Evolutionary conservation across 2,113 vertebrate species (phyloP).

Genomic region (Oreocharis arfaki): DNA sequence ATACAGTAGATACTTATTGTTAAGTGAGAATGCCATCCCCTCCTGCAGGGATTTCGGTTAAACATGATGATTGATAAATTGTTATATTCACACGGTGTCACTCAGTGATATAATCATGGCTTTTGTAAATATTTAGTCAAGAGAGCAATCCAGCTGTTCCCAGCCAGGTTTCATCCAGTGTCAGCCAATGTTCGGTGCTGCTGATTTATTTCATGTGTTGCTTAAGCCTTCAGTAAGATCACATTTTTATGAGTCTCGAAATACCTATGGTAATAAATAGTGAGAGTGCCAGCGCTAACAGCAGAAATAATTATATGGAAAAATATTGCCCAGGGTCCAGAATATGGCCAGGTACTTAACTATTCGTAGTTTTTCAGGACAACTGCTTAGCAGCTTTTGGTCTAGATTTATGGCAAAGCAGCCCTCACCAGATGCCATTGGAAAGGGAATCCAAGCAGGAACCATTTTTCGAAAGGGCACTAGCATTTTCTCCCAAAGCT

Average conservation of each 20-base stretch:
- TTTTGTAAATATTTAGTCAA: conserved; percentile 86
- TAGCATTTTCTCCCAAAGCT: not conserved
- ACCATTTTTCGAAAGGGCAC: not conserved
- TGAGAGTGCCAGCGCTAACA: conserved; percentile 58
- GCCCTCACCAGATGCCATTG: not conserved
- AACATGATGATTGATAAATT: conserved; percentile 84
- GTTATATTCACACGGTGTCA: conserved; percentile 74
- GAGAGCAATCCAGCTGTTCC: conserved; percentile 82
- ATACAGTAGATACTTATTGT: conserved; percentile 72
- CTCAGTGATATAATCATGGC: conserved; percentile 78
- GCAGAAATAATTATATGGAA: conserved; percentile 71
- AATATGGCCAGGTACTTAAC: conserved; percentile 23
- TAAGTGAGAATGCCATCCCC: conserved; percentile 67
- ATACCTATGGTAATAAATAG: conserved; percentile 77
- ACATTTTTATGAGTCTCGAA: conserved; percentile 78
- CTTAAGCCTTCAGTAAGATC: conserved; percentile 71
- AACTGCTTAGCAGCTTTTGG: conserved; percentile 12
- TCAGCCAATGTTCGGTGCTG: conserved; percentile 64
- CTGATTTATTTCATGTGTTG: conserved; percentile 78
- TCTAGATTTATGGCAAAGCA: not conserved
- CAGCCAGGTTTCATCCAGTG: conserved; percentile 75
- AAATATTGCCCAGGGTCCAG: conserved; percentile 55
- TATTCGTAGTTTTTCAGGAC: conserved; percentile 9
- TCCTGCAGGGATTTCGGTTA: conserved; percentile 71
- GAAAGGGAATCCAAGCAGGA: not conserved